Conservation (phyloP, 1,140 invertebrate genomes). For the Drosophila pectinifera region DNA sequence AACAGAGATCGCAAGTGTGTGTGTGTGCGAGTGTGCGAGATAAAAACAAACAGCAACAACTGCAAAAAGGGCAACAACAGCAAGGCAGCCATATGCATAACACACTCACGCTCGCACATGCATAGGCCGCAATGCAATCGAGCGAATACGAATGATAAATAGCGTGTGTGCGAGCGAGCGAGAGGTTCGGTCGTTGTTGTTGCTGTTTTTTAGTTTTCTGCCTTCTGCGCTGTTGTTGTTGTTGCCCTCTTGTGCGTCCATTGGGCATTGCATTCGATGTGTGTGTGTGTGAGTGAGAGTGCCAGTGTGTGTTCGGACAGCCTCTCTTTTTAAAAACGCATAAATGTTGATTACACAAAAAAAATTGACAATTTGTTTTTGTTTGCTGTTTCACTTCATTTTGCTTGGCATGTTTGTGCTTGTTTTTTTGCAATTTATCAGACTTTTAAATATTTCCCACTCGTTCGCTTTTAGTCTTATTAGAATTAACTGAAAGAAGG, state of each 20-base stretch:
- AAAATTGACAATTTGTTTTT: constrained; percentile 66
- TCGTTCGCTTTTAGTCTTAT: neutral
- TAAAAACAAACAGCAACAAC: constrained; percentile 23
- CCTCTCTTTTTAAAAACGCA: constrained; percentile 69
- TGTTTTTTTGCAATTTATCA: neutral
- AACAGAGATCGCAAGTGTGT: constrained; percentile 62
- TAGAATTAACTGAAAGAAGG: neutral
- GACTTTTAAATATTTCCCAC: neutral
- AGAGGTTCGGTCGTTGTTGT: constrained; percentile 24
- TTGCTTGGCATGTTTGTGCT: constrained; percentile 3
- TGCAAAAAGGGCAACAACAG: constrained; percentile 21
- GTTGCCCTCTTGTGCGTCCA: constrained; percentile 49
- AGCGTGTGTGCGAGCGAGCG: constrained; percentile 37
- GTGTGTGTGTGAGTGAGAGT: constrained; percentile 8
- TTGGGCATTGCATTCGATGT: constrained; percentile 64
- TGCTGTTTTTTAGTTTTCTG: constrained; percentile 46
- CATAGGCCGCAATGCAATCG: constrained; percentile 45
- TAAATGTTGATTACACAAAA: constrained; percentile 78
- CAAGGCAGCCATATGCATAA: constrained; percentile 19
- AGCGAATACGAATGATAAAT: constrained; percentile 47
- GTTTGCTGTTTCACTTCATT: constrained; percentile 26
- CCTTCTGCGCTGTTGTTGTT: constrained; percentile 34
- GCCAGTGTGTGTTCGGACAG: constrained; percentile 41
- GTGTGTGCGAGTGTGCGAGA: constrained; percentile 21
- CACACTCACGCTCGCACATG: constrained; percentile 22